A percentile compares a stretch with the other conserved stretches of the same genome.
These are phyloP conservation scores for Drosophila mercatorum DNA, from an alignment of 2,888 invertebrate species.

Conservation along the genomic window DNA sequence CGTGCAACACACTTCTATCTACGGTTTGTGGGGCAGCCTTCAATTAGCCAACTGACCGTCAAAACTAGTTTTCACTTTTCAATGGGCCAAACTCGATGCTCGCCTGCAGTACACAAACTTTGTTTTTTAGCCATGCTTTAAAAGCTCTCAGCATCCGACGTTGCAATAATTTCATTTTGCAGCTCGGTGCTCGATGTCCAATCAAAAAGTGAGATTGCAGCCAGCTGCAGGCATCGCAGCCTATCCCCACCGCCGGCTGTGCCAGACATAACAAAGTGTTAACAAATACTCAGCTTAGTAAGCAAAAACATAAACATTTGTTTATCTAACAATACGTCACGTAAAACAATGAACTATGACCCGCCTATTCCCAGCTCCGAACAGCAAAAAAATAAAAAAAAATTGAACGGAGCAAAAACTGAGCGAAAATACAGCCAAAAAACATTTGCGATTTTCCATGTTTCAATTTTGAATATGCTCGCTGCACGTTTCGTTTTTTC, in stretches of 20 bases:
- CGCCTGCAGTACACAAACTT: conserved; percentile 15
- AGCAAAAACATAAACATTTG: conserved; percentile 68
- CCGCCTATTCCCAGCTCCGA: conserved; percentile 16
- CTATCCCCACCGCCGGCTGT: no score
- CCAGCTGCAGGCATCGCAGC: conserved; percentile 3
- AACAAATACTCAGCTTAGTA: conserved; percentile 54
- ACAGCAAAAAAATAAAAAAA: neutral
- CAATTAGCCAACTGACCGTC: conserved; percentile 74
- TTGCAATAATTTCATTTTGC: conserved; percentile 30
- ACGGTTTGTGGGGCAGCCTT: conserved; percentile 47
- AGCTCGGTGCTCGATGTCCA: conserved; percentile 31
- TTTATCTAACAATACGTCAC: conserved; percentile 59
- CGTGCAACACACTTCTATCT: conserved; percentile 36
- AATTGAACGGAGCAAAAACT: conserved; percentile 4
- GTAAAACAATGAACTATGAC: conserved; percentile 52
- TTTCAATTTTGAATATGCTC: conserved; percentile 66
- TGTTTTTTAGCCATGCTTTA: conserved; percentile 6
- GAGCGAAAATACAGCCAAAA: conserved; percentile 18
- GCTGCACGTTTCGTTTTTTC: conserved; percentile 19
- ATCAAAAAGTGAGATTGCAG: conserved; percentile 61
- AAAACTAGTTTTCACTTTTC: conserved; percentile 65
- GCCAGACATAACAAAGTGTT: conserved; percentile 22
- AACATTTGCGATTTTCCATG: conserved; percentile 42
- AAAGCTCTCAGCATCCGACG: conserved; percentile 25
- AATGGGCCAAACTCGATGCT: neutral